Evolutionary conservation across 2,888 invertebrate genomes (phyloP).

Genomic region (Metallyticus violacea): DNA sequence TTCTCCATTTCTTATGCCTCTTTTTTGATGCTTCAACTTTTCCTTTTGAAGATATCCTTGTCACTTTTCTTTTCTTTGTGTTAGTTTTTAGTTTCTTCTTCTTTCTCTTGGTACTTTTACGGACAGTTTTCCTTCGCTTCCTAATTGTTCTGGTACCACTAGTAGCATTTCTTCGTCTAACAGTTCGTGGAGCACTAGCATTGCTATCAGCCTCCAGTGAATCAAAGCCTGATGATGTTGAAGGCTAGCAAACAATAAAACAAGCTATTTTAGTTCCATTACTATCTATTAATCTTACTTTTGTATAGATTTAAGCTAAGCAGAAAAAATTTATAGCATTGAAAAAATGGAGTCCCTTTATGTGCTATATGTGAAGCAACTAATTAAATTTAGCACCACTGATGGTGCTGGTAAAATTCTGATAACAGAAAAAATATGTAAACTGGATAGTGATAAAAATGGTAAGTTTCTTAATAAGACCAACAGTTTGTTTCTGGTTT

Average conservation of each 20-base stretch:
- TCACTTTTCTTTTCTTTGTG: conserved; percentile 39
- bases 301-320: background rate
- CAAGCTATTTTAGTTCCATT: background rate
- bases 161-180: background rate
- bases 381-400: too few relatives aligned
- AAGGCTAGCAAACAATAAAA: conserved; percentile 40
- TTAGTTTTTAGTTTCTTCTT: conserved; percentile 39
- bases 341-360: too few relatives aligned
- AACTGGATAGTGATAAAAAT: too few relatives aligned
- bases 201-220: conserved; percentile 38
- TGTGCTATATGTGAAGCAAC: too few relatives aligned
- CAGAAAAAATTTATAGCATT: too few relatives aligned
- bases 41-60: conserved; percentile 11
- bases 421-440: too few relatives aligned
- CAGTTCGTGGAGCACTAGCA: background rate
- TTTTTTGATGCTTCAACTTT: conserved; percentile 15
- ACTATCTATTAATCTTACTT: background rate
- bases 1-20: conserved; percentile 29
- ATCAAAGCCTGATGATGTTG: conserved; percentile 47
- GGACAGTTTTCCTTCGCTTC: background rate
- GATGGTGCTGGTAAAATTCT: too few relatives aligned
- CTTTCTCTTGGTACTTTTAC: background rate
- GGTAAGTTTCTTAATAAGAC: too few relatives aligned
- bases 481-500: too few relatives aligned
- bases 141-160: background rate